These are phyloP conservation scores for Platorchestia sp. DNA, from an alignment of 1,140 invertebrate species.

Conservation along the genomic window DNA sequence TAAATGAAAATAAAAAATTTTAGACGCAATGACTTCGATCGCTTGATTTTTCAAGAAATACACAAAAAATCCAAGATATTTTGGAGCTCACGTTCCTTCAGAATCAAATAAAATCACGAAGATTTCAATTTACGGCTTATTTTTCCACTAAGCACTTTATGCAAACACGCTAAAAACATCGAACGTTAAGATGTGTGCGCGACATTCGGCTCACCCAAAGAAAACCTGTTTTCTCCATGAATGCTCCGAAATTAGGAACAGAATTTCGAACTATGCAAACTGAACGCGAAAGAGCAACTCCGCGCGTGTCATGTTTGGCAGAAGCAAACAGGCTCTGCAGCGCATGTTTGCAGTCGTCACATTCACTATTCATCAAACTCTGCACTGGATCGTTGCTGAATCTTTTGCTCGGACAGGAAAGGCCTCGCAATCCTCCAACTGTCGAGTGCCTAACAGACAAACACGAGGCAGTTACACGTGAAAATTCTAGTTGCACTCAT, in stretches of 20 bases:
- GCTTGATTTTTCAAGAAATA: too few relatives aligned
- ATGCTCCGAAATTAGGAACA: neutral
- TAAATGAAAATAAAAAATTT: too few relatives aligned
- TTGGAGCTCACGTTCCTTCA: too few relatives aligned
- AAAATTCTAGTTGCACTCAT: neutral
- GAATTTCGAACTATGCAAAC: neutral
- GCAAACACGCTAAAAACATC: too few relatives aligned
- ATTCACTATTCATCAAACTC: constrained; percentile 46
- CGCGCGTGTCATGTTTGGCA: neutral
- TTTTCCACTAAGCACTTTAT: too few relatives aligned
- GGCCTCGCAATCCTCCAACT: neutral
- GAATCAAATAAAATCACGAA: too few relatives aligned
- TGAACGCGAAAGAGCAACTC: neutral
- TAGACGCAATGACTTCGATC: too few relatives aligned
- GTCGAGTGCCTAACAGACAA: neutral
- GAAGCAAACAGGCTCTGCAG: neutral
- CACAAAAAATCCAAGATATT: too few relatives aligned
- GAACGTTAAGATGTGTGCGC: too few relatives aligned
- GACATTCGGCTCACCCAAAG: neutral
- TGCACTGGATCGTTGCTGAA: neutral
- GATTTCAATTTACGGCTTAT: too few relatives aligned
- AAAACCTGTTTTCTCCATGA: neutral
- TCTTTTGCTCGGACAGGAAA: neutral
- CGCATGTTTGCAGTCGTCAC: neutral
- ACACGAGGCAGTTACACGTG: neutral